Conservation (phyloP, 1,140 invertebrate genomes). For the Pantala flavescens region DNA sequence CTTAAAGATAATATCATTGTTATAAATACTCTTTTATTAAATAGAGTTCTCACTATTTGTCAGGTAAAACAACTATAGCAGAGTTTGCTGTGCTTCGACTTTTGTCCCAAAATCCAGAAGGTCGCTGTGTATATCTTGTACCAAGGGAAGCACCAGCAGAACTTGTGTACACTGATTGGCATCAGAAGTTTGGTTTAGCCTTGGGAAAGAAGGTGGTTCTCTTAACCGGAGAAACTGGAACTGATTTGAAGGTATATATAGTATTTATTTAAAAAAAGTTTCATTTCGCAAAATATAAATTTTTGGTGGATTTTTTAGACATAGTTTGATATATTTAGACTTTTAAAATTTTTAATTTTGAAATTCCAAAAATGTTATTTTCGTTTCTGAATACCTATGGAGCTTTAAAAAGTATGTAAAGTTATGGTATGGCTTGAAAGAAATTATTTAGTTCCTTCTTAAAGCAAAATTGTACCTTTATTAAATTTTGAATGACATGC, state of each 20-base stretch:
- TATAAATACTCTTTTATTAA: too few relatives aligned
- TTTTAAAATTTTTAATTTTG: too few relatives aligned
- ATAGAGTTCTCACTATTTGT: neutral
- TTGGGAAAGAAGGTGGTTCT: slow-evolving; percentile 83
- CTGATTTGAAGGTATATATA: slow-evolving; percentile 74
- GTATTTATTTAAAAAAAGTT: neutral
- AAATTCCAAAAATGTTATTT: too few relatives aligned
- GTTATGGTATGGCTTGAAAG: too few relatives aligned
- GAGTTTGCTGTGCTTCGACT: slow-evolving; percentile 93
- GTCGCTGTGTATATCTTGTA: slow-evolving; percentile 85
- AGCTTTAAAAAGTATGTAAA: too few relatives aligned
- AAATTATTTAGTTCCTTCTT: too few relatives aligned
- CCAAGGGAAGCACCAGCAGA: slow-evolving; percentile 87
- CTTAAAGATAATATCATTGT: too few relatives aligned
- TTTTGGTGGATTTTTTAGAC: too few relatives aligned
- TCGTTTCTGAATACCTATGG: too few relatives aligned
- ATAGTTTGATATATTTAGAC: too few relatives aligned
- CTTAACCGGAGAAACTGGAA: slow-evolving; percentile 95
- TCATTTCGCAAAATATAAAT: neutral
- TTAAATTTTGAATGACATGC: too few relatives aligned
- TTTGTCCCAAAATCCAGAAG: slow-evolving; percentile 60
- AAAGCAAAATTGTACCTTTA: too few relatives aligned
- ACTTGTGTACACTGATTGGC: slow-evolving; percentile 84
- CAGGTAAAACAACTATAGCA: slow-evolving; percentile 89
- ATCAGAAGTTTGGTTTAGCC: slow-evolving; percentile 68